phyloP scores from a whole-genome alignment of 2,113 vertebrate genomes.

The Halichoeres trimaculatus region DNA sequence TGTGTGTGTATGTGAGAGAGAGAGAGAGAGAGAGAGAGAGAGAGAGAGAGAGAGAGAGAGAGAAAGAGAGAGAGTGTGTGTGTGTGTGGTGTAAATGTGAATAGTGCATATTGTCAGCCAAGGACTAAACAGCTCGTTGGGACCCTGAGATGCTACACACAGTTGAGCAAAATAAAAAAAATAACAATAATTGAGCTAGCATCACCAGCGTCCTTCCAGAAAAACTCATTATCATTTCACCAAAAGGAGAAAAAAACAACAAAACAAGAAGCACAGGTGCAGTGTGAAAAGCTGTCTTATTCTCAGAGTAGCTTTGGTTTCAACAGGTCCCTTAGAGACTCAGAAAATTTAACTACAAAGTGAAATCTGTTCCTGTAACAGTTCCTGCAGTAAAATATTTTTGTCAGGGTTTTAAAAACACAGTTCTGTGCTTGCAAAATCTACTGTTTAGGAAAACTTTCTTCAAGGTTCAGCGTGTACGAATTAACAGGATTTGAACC shows the following conservation, averaged over 20 bases:
- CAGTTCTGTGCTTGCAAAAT: background rate
- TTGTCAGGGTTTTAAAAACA: background rate
- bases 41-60: too few relatives aligned
- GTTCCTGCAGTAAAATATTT: background rate
- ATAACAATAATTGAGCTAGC: constrained; percentile 20
- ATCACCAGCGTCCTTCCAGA: constrained; percentile 39
- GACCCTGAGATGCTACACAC: constrained; percentile 10
- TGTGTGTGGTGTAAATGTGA: constrained; percentile 26
- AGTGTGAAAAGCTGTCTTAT: constrained; percentile 28
- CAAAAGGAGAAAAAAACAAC: constrained; percentile 14
- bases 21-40: too few relatives aligned
- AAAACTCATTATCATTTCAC: constrained; percentile 2
- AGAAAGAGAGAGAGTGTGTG: too few relatives aligned
- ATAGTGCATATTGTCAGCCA: constrained; percentile 35
- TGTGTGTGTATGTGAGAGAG: too few relatives aligned
- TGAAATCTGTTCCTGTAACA: constrained; percentile 24
- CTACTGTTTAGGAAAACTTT: background rate
- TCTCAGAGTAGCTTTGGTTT: constrained; percentile 35
- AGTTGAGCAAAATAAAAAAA: background rate
- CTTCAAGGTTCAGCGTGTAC: too few relatives aligned
- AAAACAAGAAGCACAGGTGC: constrained; percentile 33
- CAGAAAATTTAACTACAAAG: constrained; percentile 25
- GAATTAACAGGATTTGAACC: too few relatives aligned
- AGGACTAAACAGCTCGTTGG: constrained; percentile 4
- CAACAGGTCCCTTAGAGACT: constrained; percentile 29